Evolutionary conservation across 2,113 vertebrate species (phyloP).

Genomic region (Plestiodon gilberti): DNA sequence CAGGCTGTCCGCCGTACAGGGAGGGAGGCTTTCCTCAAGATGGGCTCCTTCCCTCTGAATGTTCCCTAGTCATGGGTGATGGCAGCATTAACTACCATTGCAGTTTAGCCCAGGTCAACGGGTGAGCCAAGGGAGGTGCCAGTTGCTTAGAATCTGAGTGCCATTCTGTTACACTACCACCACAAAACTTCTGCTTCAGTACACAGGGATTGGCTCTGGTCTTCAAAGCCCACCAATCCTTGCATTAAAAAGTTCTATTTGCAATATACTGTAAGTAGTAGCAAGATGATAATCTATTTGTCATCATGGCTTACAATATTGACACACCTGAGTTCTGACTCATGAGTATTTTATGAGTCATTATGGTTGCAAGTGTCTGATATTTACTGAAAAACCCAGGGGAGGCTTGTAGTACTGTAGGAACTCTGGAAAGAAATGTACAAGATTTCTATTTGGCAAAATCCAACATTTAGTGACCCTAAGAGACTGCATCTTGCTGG

Average conservation of each 20-base stretch:
- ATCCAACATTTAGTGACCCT: neutral
- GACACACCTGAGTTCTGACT: neutral
- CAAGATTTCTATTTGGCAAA: conserved; percentile 11
- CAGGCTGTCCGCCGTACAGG: too few species aligned
- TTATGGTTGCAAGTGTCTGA: neutral
- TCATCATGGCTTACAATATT: neutral
- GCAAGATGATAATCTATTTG: neutral
- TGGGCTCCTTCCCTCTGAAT: too few species aligned
- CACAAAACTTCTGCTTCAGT: neutral
- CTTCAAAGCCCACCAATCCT: neutral
- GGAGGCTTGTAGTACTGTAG: neutral
- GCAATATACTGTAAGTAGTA: neutral
- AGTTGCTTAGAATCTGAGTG: too few species aligned
- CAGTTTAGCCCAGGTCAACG: too few species aligned
- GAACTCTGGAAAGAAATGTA: neutral
- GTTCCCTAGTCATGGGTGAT: too few species aligned
- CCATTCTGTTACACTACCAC: too few species aligned
- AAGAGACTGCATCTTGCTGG: neutral
- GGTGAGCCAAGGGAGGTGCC: too few species aligned
- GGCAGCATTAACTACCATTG: too few species aligned
- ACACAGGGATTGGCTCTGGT: neutral
- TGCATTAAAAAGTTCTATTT: neutral
- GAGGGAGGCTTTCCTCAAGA: too few species aligned
- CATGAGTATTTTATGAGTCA: neutral
- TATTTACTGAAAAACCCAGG: conserved; percentile 20